These are phyloP conservation scores for Micromesistius poutassou DNA, from an alignment of 2,797 vertebrate species.

Conservation along the genomic window DNA sequence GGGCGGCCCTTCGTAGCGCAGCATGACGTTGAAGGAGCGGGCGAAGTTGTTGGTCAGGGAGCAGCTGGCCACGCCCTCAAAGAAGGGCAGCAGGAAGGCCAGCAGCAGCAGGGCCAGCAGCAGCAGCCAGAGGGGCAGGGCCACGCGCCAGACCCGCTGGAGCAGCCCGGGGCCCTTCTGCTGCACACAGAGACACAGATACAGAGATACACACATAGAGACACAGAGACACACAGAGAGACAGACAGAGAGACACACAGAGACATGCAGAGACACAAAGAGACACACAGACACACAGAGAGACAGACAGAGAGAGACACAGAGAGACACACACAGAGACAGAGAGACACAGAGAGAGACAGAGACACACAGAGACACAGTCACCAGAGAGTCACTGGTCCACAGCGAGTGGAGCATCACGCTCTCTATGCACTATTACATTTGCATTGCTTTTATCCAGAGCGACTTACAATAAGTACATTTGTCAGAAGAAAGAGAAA, in stretches of 20 bases:
- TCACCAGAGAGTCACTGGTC: too few species aligned
- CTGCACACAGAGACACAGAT: constrained; percentile 30
- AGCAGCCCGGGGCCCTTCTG: constrained; percentile 65
- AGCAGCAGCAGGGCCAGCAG: constrained; percentile 83
- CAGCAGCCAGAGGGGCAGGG: constrained; percentile 83
- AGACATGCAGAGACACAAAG: too few species aligned
- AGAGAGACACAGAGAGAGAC: background rate
- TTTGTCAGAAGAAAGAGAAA: too few species aligned
- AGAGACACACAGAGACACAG: background rate
- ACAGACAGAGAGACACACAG: background rate
- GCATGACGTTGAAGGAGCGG: constrained; percentile 88
- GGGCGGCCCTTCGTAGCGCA: constrained; percentile 83
- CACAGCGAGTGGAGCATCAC: too few species aligned
- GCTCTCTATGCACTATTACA: too few species aligned
- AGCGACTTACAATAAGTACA: too few species aligned
- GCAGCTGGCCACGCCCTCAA: constrained; percentile 80
- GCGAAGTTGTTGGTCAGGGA: constrained; percentile 89
- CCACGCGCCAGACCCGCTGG: constrained; percentile 78
- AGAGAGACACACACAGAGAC: background rate
- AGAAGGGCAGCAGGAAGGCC: constrained; percentile 82
- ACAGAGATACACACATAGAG: too few species aligned
- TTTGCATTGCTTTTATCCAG: too few species aligned
- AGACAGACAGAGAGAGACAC: background rate
- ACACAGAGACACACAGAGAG: background rate
- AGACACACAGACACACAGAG: background rate